Evolutionary conservation across 2,113 vertebrate species (phyloP).

Genomic region (Dromiciops gliroides): DNA sequence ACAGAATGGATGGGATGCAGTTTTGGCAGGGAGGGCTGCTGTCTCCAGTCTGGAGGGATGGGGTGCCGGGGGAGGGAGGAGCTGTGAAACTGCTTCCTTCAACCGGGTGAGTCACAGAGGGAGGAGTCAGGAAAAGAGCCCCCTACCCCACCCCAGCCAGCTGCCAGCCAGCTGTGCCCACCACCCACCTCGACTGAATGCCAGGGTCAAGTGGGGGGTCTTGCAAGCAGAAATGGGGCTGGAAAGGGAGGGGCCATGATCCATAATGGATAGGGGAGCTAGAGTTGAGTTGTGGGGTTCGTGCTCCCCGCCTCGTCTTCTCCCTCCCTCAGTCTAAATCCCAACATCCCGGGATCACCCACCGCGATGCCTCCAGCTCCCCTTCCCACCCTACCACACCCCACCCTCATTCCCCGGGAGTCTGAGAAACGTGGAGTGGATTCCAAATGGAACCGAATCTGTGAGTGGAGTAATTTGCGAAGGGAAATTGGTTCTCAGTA

Average conservation of each 20-base stretch:
- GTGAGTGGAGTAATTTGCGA: conserved; percentile 16
- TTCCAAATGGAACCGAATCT: not conserved
- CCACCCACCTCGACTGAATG: conserved; percentile 56
- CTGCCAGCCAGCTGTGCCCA: conserved; percentile 90
- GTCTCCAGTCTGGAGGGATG: conserved; percentile 44
- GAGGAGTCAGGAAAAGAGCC: conserved; percentile 63
- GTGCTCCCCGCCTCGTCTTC: conserved; percentile 64
- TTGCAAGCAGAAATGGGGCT: conserved; percentile 56
- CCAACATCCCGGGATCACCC: conserved; percentile 79
- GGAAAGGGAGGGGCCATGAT: conserved; percentile 71
- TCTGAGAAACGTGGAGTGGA: conserved; percentile 70
- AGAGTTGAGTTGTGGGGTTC: conserved; percentile 71
- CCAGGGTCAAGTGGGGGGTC: conserved; percentile 77
- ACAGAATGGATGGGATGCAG: conserved; percentile 7
- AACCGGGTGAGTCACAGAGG: conserved; percentile 66
- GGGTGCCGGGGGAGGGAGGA: not conserved
- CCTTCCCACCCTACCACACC: conserved; percentile 72
- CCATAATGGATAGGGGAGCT: conserved; percentile 69
- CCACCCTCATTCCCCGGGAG: conserved; percentile 63
- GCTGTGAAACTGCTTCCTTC: conserved; percentile 47
- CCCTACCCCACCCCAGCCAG: conserved; percentile 78
- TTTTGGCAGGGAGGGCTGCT: conserved; percentile 34
- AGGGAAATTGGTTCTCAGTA: not conserved
- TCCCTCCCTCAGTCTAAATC: conserved; percentile 77
- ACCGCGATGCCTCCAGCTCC: conserved; percentile 64